phyloP scores from a whole-genome alignment of 2,888 invertebrate species.

The Hypercompe scribonia region DNA sequence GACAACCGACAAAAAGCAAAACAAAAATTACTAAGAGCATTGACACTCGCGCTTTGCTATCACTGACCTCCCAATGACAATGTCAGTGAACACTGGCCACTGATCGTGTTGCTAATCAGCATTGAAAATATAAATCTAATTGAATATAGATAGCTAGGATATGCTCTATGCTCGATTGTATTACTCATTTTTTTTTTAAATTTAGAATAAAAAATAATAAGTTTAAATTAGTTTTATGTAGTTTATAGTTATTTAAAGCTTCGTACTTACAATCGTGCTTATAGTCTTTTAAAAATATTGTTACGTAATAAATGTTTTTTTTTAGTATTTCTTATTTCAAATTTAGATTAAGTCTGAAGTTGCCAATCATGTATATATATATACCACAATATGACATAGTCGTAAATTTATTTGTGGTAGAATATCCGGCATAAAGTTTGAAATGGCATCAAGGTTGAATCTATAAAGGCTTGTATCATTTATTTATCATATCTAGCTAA shows the following conservation, averaged over 20 bases:
- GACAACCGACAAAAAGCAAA: not conserved
- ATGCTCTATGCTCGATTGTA: not conserved
- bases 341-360: not conserved
- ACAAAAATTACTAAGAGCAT: not conserved
- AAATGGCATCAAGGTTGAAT: conserved; percentile 1
- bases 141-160: not conserved
- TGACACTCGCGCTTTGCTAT: not conserved
- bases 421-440: not conserved
- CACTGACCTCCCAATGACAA: not conserved
- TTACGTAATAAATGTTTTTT: too few species aligned
- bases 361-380: not conserved
- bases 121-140: too few species aligned
- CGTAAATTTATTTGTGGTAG: not conserved
- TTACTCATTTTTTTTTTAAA: too few species aligned
- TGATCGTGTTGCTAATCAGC: not conserved
- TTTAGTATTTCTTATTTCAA: not conserved
- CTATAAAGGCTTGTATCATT: not conserved
- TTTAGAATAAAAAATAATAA: too few species aligned
- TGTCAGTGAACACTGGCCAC: not conserved
- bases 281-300: too few species aligned
- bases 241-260: too few species aligned
- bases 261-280: too few species aligned
- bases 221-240: too few species aligned
- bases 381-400: not conserved
- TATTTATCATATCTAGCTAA: not conserved